These are phyloP conservation scores for Macrophya annulata DNA, from an alignment of 2,888 invertebrate species.

Conservation along the genomic window DNA sequence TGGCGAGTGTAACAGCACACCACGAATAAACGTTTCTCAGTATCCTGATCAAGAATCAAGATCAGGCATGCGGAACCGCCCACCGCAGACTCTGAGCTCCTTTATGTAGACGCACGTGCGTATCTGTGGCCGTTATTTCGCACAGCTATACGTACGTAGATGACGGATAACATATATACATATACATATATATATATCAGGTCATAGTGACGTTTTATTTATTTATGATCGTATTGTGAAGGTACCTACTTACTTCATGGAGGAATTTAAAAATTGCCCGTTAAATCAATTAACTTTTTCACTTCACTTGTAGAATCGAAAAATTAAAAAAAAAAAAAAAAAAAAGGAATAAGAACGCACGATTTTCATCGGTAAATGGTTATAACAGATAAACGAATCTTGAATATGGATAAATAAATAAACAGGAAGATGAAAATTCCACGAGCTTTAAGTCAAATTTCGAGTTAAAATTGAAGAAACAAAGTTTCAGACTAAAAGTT, in stretches of 20 bases:
- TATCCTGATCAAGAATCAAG: slow-evolving; percentile 76
- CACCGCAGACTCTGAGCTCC: slow-evolving; percentile 63
- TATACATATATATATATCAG: no score
- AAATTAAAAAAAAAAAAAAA: background rate
- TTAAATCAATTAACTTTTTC: no score
- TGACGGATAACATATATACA: background rate
- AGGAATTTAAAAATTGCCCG: no score
- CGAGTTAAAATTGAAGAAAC: slow-evolving; percentile 3
- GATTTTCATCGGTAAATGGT: background rate
- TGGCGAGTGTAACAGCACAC: background rate
- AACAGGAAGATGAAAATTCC: background rate
- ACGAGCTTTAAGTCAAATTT: background rate
- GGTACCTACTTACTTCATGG: no score
- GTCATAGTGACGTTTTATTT: background rate
- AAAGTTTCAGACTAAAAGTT: slow-evolving; percentile 28
- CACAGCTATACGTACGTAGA: background rate
- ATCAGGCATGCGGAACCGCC: slow-evolving; percentile 74
- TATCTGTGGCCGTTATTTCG: background rate
- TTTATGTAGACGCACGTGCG: slow-evolving; percentile 17
- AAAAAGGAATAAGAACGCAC: background rate
- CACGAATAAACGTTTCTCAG: slow-evolving; percentile 62
- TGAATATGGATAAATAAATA: background rate
- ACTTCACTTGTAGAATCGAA: no score
- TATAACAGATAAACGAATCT: background rate
- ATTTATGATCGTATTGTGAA: background rate